Percentiles rank a stretch among this genome's conserved stretches.
Conservation (phyloP, 1,140 invertebrate genomes). For the Bacillus rossius region DNA sequence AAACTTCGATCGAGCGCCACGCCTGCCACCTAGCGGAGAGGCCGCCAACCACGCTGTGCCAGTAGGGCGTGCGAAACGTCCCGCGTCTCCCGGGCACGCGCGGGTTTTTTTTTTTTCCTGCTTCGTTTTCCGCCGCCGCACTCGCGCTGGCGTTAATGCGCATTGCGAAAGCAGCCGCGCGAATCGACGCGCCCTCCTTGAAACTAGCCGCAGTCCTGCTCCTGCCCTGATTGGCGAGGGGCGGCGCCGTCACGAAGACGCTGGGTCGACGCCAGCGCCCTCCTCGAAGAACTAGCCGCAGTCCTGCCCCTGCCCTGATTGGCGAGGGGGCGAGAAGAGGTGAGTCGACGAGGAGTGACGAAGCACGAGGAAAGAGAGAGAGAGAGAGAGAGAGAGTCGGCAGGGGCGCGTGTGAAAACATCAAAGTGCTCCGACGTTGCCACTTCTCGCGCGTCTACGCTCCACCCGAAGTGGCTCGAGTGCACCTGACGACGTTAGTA, state of each 20-base stretch:
- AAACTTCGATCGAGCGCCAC: slow-evolving; percentile 15
- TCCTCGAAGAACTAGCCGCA: no score
- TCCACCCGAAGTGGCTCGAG: no score
- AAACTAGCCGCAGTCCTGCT: background rate
- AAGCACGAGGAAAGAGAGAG: background rate
- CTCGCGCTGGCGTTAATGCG: background rate
- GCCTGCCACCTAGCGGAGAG: slow-evolving; percentile 9
- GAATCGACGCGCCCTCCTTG: no score
- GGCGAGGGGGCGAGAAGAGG: slow-evolving; percentile 1
- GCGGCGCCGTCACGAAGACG: no score
- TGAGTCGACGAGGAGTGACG: background rate
- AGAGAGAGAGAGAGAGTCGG: background rate
- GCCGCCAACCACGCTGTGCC: no score
- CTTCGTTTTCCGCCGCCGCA: no score
- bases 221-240: background rate
- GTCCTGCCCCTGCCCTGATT: slow-evolving; percentile 5
- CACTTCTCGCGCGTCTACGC: background rate
- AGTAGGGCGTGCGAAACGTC: no score
- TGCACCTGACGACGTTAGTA: no score
- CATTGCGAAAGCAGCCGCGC: background rate
- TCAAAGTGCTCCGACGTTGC: slow-evolving; percentile 2
- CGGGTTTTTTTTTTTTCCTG: background rate
- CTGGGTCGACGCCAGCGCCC: no score
- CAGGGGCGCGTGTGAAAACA: background rate
- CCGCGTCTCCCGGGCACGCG: no score